Evolutionary conservation across 2,888 invertebrate species (phyloP), one percentile per base, ranked within the genome.

Genomic region (Apodemia hepburni): DNA sequence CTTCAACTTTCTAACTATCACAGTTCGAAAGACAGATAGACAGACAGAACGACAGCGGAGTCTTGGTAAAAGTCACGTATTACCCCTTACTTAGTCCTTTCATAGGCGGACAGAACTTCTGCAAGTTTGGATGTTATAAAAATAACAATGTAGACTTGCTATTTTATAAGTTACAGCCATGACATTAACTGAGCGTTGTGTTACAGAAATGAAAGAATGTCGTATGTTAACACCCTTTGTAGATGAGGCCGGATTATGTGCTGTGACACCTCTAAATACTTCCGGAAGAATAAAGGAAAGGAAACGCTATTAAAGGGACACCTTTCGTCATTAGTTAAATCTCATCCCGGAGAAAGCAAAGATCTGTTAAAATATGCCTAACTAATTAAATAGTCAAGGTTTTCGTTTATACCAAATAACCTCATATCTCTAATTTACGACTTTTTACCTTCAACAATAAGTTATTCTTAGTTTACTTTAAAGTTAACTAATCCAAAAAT

Each of bases 311-410:
- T 29, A 27, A 54, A 29, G 29, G 2, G n/a, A 54, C 54, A 29
- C 7, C 22, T 54, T 54, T 54, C 27, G 27, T 70, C 74, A 71
- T 75, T 73, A n/a, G 42, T 15, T 42, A 42, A 45, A n/a, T 2
- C 7, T 45, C 0, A 1, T 45, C 2, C 7, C n/a, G 7, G 45
- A 45, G 3, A 45, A 6, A 45, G n/a, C 45, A 45, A 15, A 6
- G 6, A 0, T 7, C n/a, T n/a, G n/a, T 38, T 38, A 12, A 38
- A 45, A n/a, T n/a, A n/a, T 45, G 15, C 45, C n/a, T 42, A 15
- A 45, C 45, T n/a, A n/a, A n/a, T n/a, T n/a, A n/a, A n/a, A 45
- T 15, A 5, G 15, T 15, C 6, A 38, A 12, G 11, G 0, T 42
- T 15, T 42, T 42, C 15, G 42, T 42, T 42, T 42, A 15, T 42